Percentiles rank a stretch among this genome's conserved stretches.
phyloP scores from a whole-genome alignment of 2,113 vertebrate genomes.

The Anarrhichthys ocellatus region DNA sequence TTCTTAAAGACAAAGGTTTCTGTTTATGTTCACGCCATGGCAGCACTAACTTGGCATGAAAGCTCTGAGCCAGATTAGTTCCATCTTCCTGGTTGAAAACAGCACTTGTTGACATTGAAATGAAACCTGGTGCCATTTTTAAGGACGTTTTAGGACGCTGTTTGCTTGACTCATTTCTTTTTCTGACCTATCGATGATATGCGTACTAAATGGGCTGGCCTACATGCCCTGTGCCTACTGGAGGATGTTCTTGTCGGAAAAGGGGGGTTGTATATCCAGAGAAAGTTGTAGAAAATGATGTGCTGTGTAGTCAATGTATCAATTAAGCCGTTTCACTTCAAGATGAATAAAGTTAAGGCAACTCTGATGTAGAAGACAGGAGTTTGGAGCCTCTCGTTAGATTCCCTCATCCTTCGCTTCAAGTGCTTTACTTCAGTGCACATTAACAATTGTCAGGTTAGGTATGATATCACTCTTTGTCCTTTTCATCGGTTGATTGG shows the following conservation, averaged over 20 bases:
- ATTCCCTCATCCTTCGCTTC: conserved; percentile 60
- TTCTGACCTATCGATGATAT: conserved; percentile 8
- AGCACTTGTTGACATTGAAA: conserved; percentile 41
- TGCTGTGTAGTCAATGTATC: background rate
- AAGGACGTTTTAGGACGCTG: conserved; percentile 7
- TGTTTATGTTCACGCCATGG: conserved; percentile 68
- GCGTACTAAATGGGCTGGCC: background rate
- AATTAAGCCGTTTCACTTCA: background rate
- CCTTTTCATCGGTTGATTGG: conserved; percentile 77
- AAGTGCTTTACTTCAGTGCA: conserved; percentile 73
- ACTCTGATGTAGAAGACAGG: background rate
- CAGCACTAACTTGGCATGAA: conserved; percentile 51
- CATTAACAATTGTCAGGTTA: conserved; percentile 75
- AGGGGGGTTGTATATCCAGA: background rate
- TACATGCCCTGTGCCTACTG: background rate
- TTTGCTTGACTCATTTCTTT: background rate
- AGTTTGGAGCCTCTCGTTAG: conserved; percentile 12
- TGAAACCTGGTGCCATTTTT: conserved; percentile 39
- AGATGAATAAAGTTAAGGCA: background rate
- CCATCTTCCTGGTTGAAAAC: conserved; percentile 54
- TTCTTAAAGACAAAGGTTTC: conserved; percentile 67
- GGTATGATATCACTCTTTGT: conserved; percentile 79
- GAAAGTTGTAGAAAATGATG: background rate
- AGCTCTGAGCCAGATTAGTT: conserved; percentile 43
- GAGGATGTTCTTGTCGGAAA: conserved; percentile 22